Conservation (phyloP, 2,888 invertebrate species). For the Brenthis daphne region DNA sequence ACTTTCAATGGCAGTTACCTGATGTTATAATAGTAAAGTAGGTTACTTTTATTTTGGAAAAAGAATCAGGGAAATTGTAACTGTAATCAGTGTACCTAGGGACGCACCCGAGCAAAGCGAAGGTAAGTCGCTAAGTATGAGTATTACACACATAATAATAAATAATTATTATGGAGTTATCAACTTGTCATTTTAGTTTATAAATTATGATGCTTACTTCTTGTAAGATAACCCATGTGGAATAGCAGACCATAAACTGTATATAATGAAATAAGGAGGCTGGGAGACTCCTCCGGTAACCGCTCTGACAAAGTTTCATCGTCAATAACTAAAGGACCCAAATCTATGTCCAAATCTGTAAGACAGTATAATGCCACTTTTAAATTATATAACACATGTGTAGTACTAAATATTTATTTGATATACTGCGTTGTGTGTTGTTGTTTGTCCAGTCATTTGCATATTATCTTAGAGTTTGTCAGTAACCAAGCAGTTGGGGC, state of each 20-base stretch:
- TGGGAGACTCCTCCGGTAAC: slow-evolving; percentile 58
- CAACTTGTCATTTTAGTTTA: slow-evolving; percentile 16
- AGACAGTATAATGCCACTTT: slow-evolving; percentile 46
- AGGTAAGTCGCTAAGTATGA: neutral
- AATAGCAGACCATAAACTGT: slow-evolving; percentile 76
- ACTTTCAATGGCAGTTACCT: too few relatives aligned
- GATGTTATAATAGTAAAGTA: too few relatives aligned
- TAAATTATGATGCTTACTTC: slow-evolving; percentile 73
- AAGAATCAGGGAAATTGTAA: too few relatives aligned
- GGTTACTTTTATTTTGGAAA: too few relatives aligned
- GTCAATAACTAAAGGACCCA: slow-evolving; percentile 70
- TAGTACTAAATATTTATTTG: too few relatives aligned
- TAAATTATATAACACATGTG: too few relatives aligned
- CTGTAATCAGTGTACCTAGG: too few relatives aligned
- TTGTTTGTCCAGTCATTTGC: too few relatives aligned
- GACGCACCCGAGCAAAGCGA: too few relatives aligned
- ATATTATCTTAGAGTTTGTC: too few relatives aligned
- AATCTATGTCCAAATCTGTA: slow-evolving; percentile 77
- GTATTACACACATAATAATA: neutral
- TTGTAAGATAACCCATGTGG: slow-evolving; percentile 76
- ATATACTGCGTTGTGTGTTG: too few relatives aligned
- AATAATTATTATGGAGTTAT: neutral
- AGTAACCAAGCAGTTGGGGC: too few relatives aligned
- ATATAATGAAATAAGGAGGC: slow-evolving; percentile 75
- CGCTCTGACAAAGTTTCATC: slow-evolving; percentile 59